phyloP scores from a whole-genome alignment of 2,797 vertebrate species.

The Enteromius viviparus region DNA sequence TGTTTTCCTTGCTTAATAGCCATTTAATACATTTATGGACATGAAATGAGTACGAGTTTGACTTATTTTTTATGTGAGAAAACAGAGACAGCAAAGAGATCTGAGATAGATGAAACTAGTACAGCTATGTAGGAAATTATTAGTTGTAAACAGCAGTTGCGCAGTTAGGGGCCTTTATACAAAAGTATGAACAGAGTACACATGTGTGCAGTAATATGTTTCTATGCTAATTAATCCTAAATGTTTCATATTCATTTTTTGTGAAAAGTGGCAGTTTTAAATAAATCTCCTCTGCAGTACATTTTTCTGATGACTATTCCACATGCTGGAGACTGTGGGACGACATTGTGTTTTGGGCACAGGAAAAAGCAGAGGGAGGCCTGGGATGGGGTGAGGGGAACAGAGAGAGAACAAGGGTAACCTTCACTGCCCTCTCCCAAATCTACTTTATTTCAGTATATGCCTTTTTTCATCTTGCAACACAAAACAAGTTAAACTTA shows the following conservation, averaged over 20 bases:
- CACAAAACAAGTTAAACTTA: neutral
- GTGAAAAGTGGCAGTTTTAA: neutral
- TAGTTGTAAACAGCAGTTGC: neutral
- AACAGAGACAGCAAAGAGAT: neutral
- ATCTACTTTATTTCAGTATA: neutral
- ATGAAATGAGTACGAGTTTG: neutral
- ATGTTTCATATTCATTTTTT: neutral
- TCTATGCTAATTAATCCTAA: constrained; percentile 9
- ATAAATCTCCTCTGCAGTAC: constrained; percentile 1
- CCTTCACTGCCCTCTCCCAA: neutral
- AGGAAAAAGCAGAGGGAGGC: constrained; percentile 37
- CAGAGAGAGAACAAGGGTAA: constrained; percentile 24
- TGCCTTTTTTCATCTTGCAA: neutral
- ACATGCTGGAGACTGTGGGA: constrained; percentile 52
- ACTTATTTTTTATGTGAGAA: neutral
- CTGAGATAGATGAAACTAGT: neutral
- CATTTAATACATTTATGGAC: neutral
- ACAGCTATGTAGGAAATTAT: neutral
- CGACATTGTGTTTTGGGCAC: constrained; percentile 39
- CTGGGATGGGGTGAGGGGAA: constrained; percentile 8
- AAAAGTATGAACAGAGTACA: neutral
- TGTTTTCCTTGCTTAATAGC: neutral
- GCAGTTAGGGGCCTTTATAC: neutral
- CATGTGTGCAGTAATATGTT: neutral
- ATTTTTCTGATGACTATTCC: constrained; percentile 47